Evolutionary conservation across 2,797 vertebrate genomes (phyloP), one percentile per base, ranked within the genome.

Genomic region (Thripadectes ignobilis): DNA sequence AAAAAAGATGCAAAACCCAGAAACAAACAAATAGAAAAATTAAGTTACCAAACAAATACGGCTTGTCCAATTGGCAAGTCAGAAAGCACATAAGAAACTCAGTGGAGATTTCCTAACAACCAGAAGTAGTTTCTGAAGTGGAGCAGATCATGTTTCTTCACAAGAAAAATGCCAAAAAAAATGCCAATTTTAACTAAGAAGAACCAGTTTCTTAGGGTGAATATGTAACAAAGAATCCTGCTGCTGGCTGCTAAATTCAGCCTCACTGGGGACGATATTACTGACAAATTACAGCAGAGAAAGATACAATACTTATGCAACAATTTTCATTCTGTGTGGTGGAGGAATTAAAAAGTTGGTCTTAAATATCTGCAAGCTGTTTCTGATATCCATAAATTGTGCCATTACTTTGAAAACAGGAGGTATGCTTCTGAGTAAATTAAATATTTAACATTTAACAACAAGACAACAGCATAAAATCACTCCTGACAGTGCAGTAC

Each of bases 331-430:
- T 89, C 46, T 73, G 34, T 74, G 34, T 71, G 54, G 19, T 58
- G 26, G 26, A 69, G 7, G 63, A 88, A 93, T 82, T 76, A 71
- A 68, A 87, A 85, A 5, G 8, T 34, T 69, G 48, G 62, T 57
- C 69, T 92, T 49, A 59, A 79, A 48, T 81, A 89, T 34, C 68
- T 74, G 46, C 67, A 92, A 77, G 72, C 55, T 89, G 29, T 68
- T 78, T 81, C 59, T 92, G 43, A 66, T 85, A 54, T 82, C 52
- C 9, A 30, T 63, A 57, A 92, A 89, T 38, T 78, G 46, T 89
- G 39, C 66, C 79, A 51, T 62, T 67, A 57, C 79, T 94, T 55
- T 78, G 87, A 75, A 93, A 91, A 93, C 87, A 92, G 76, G 82
- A 94, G 69, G 77, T 80, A 48, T 84, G 62, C 66, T 85, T 81